A percentile compares a stretch with the other conserved stretches of the same genome.
Evolutionary conservation across 2,113 vertebrate genomes (phyloP).

Genomic region (Cynopterus brachyotis): DNA sequence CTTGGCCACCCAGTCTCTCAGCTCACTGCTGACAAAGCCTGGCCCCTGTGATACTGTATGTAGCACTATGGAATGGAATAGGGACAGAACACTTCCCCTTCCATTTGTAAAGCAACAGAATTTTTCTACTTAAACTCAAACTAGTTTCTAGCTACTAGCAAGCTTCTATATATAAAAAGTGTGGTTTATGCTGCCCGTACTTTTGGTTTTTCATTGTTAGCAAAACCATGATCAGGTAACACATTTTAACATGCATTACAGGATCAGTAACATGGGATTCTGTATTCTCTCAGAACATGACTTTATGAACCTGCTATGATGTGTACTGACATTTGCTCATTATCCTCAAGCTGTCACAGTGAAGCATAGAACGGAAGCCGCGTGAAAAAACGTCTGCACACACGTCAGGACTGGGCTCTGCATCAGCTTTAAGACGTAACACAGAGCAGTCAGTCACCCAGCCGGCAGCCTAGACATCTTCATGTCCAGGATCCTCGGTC

Average conservation of each 20-base stretch:
- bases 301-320: neutral
- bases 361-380: neutral
- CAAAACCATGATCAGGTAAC: neutral
- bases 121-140: neutral
- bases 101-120: neutral
- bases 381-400: neutral
- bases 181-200: neutral
- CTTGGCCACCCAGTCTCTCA: neutral
- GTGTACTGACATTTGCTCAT: neutral
- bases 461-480: neutral
- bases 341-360: neutral
- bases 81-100: neutral
- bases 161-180: neutral
- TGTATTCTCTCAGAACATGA: neutral
- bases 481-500: neutral
- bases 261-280: neutral
- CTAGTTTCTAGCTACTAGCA: neutral
- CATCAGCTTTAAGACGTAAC: neutral
- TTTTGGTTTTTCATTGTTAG: neutral
- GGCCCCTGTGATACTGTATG: neutral
- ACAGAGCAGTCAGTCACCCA: neutral
- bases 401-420: neutral
- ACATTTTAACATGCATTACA: neutral
- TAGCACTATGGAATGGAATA: neutral
- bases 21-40: neutral